phyloP scores from a whole-genome alignment of 2,888 invertebrate genomes.

The Drosophila helvetica region DNA sequence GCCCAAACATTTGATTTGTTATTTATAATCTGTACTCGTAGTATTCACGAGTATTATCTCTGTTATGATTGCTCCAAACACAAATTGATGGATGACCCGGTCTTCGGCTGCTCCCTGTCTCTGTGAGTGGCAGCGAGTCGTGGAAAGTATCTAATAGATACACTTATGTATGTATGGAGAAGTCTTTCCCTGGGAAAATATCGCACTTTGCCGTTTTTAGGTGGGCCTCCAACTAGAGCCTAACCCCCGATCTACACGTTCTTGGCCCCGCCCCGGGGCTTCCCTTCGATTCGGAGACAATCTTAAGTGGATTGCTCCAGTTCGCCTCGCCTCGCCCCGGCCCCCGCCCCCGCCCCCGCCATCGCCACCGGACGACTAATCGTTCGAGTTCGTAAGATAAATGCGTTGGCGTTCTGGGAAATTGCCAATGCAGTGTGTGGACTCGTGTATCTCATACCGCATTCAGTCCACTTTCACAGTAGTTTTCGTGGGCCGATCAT shows the following conservation, averaged over 20 bases:
- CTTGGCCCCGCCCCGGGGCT: slow-evolving; percentile 59
- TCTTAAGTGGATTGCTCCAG: slow-evolving; percentile 66
- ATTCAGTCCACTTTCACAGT: slow-evolving; percentile 43
- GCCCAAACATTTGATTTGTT: slow-evolving; percentile 68
- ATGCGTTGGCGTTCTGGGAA: slow-evolving; percentile 82
- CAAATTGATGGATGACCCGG: slow-evolving; percentile 74
- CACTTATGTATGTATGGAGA: slow-evolving; percentile 27
- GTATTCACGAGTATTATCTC: slow-evolving; percentile 23
- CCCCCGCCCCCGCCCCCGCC: too few relatives aligned
- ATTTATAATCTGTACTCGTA: slow-evolving; percentile 45
- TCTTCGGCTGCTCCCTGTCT: slow-evolving; percentile 21
- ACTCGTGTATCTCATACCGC: slow-evolving; percentile 26
- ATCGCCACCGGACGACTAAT: slow-evolving; percentile 73
- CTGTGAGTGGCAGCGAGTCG: background rate
- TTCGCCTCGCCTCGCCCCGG: slow-evolving; percentile 33
- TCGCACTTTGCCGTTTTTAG: slow-evolving; percentile 58
- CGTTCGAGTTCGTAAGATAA: slow-evolving; percentile 66
- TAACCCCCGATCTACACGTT: slow-evolving; percentile 47
- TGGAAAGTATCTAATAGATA: slow-evolving; percentile 53
- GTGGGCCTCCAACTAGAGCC: slow-evolving; percentile 44
- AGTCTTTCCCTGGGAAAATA: slow-evolving; percentile 61
- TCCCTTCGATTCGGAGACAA: slow-evolving; percentile 46
- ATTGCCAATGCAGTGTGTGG: slow-evolving; percentile 69
- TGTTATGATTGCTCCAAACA: slow-evolving; percentile 30
- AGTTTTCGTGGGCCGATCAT: slow-evolving; percentile 43